Evolutionary conservation across 2,113 vertebrate species (phyloP).

Genomic region (Rhadina sibilatrix): DNA sequence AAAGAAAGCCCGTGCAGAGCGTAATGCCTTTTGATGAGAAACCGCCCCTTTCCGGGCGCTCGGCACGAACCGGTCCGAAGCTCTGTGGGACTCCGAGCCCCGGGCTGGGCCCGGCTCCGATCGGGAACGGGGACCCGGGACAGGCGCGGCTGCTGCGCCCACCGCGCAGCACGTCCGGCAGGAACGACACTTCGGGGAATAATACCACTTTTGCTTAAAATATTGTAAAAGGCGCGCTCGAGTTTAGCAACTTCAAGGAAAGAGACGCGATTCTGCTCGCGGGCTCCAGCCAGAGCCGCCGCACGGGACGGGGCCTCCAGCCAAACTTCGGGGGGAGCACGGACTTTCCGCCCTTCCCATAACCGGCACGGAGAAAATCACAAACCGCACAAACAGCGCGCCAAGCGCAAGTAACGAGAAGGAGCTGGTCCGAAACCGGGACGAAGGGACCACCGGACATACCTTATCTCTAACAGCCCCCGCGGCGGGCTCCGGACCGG

Average conservation of each 20-base stretch:
- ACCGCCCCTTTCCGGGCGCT: no score
- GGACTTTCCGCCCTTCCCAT: background rate
- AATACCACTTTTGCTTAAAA: background rate
- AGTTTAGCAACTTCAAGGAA: background rate
- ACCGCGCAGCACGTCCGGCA: background rate
- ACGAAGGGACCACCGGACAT: background rate
- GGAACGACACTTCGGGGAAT: background rate
- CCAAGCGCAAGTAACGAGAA: background rate
- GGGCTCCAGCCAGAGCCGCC: background rate
- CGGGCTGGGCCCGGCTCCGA: background rate
- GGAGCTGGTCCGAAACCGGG: background rate
- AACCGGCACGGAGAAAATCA: background rate
- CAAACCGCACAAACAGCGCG: background rate
- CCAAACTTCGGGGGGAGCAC: background rate
- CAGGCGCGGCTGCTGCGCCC: background rate
- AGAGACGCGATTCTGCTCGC: background rate
- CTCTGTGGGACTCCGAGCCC: accelerated
- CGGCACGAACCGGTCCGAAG: background rate
- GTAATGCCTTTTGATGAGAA: background rate
- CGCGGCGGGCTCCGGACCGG: background rate
- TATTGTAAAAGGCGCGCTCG: background rate
- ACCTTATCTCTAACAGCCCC: background rate
- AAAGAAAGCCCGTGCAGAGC: background rate
- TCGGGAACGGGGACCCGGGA: background rate
- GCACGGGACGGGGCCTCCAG: no score